These are phyloP conservation scores for Scaptomyza parva DNA, from an alignment of 2,888 invertebrate genomes.

Conservation along the genomic window DNA sequence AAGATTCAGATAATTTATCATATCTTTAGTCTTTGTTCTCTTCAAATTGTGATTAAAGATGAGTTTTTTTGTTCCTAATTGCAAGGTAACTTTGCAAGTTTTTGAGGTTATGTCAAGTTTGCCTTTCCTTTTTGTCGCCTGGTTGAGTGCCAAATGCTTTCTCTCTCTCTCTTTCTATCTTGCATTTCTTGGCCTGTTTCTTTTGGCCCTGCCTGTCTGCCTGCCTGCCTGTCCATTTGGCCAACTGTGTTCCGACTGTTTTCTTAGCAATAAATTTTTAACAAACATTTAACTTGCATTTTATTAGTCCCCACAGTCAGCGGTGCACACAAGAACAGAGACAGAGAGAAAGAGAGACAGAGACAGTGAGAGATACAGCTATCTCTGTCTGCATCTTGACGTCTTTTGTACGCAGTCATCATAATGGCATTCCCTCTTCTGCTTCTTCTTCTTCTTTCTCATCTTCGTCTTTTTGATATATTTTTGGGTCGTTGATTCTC, in stretches of 20 bases:
- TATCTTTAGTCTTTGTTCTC: too few relatives aligned
- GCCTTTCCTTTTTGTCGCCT: slow-evolving; percentile 44
- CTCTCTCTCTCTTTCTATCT: background rate
- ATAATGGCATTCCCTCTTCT: slow-evolving; percentile 40
- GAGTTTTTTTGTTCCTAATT: too few relatives aligned
- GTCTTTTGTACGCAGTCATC: slow-evolving; percentile 47
- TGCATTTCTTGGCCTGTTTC: background rate
- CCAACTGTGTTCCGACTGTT: slow-evolving; percentile 6
- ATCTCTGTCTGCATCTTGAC: slow-evolving; percentile 31
- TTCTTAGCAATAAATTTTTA: slow-evolving; percentile 73
- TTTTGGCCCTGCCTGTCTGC: too few relatives aligned
- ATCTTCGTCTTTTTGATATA: too few relatives aligned
- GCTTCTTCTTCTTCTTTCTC: too few relatives aligned
- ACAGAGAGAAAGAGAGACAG: background rate
- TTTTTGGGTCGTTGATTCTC: slow-evolving; percentile 38
- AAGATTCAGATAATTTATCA: too few relatives aligned
- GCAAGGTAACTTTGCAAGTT: too few relatives aligned
- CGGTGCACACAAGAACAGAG: slow-evolving; percentile 40
- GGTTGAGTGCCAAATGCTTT: slow-evolving; percentile 38
- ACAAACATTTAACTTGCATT: slow-evolving; percentile 81
- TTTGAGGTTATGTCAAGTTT: background rate
- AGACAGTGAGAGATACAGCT: slow-evolving; percentile 5
- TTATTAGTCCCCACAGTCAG: slow-evolving; percentile 72
- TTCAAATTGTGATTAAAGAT: too few relatives aligned
- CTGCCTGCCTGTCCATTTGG: background rate